Conservation (phyloP, 2,888 invertebrate genomes). For the Protodeltote pygarga region DNA sequence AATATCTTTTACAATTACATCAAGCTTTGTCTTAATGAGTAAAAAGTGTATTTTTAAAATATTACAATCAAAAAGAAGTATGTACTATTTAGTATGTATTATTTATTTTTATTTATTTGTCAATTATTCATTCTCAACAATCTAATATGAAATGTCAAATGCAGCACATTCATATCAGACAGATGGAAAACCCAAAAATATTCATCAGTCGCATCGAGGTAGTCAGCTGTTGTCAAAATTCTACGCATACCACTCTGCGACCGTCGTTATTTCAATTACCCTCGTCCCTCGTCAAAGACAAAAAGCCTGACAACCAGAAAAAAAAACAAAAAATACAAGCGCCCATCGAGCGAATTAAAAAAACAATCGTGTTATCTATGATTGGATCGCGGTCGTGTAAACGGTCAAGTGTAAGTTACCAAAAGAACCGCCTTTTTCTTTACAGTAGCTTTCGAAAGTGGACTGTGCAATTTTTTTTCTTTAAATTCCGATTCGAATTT, state of each 20-base stretch:
- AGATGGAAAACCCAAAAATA: constrained; percentile 47
- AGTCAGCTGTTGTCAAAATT: constrained; percentile 84
- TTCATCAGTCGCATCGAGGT: constrained; percentile 40
- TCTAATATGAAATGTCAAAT: constrained; percentile 4
- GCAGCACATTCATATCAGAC: constrained; percentile 41
- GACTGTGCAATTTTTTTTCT: constrained; percentile 39
- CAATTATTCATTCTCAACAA: background rate
- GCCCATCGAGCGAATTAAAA: constrained; percentile 62
- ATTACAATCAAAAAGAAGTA: too few species aligned
- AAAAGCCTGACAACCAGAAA: constrained; percentile 78
- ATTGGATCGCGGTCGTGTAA: constrained; percentile 86
- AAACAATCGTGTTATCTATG: constrained; percentile 82
- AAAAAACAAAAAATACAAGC: constrained; percentile 66
- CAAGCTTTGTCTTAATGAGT: too few species aligned
- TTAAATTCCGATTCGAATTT: constrained; percentile 39
- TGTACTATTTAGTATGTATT: too few species aligned
- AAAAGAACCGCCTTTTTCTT: constrained; percentile 68
- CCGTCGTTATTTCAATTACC: constrained; percentile 86
- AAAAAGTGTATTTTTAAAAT: too few species aligned
- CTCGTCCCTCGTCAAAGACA: constrained; percentile 85
- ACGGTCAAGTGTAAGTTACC: constrained; percentile 81
- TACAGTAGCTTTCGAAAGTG: constrained; percentile 76
- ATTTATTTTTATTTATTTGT: background rate
- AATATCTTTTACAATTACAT: too few species aligned
- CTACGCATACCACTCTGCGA: constrained; percentile 78